phyloP scores from a whole-genome alignment of 2,797 vertebrate species.

The Anas bahamensis region DNA sequence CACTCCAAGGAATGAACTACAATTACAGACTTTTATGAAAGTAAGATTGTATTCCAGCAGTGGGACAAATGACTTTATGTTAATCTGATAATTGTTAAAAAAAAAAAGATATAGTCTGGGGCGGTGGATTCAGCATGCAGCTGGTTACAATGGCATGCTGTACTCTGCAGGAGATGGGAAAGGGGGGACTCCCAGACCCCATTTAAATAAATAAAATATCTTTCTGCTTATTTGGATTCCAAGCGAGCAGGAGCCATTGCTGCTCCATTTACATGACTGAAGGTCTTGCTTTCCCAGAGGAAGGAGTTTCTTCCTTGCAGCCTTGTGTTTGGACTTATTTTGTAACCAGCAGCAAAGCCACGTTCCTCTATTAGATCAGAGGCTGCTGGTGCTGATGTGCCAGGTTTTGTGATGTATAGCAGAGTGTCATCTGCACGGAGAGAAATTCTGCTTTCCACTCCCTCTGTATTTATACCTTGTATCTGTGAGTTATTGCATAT shows the following conservation, averaged over 20 bases:
- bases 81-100: not conserved
- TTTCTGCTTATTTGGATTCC: not conserved
- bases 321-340: not conserved
- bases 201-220: not conserved
- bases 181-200: not conserved
- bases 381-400: not conserved
- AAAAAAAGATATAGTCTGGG: not conserved
- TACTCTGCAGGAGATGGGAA: not conserved
- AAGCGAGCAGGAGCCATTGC: not conserved
- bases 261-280: not conserved
- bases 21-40: not conserved
- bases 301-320: not conserved
- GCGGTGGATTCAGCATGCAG: not conserved
- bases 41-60: not conserved
- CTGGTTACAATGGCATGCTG: not conserved
- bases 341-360: not conserved
- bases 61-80: not conserved
- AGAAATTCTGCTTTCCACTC: constrained; percentile 55
- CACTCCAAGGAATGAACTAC: not conserved
- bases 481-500: constrained; percentile 40
- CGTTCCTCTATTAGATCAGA: not conserved
- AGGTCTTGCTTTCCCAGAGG: not conserved
- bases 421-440: constrained; percentile 5
- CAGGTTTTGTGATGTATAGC: constrained; percentile 7
- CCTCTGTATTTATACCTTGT: constrained; percentile 41